phyloP scores from a whole-genome alignment of 2,888 invertebrate genomes.

The Hyalella azteca region DNA sequence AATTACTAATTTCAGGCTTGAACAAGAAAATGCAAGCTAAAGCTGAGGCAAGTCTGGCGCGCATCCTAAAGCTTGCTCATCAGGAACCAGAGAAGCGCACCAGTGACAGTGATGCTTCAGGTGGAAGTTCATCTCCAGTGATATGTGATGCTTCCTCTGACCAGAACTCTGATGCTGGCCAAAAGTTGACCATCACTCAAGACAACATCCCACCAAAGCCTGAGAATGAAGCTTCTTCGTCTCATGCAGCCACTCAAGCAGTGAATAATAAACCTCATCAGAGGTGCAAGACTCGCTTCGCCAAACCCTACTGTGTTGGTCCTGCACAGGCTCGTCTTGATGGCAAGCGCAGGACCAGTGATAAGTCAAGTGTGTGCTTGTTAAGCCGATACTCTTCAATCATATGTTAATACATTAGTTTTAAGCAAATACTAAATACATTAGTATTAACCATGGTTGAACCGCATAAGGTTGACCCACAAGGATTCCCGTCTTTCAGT shows the following conservation, averaged over 20 bases:
- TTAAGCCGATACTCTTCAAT: too few species aligned
- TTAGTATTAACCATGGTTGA: too few species aligned
- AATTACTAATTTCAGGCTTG: too few species aligned
- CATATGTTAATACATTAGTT: too few species aligned
- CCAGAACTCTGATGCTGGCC: neutral
- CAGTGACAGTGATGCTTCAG: neutral
- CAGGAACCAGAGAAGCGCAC: neutral
- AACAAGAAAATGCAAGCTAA: neutral
- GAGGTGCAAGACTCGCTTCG: neutral
- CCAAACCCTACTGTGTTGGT: too few species aligned
- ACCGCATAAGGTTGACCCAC: too few species aligned
- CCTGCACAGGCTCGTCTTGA: too few species aligned
- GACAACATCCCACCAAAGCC: neutral
- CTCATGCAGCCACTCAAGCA: neutral
- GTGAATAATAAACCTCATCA: neutral
- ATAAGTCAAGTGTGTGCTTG: too few species aligned
- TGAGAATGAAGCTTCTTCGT: neutral
- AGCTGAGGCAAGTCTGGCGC: neutral
- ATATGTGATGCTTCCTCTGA: neutral
- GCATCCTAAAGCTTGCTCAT: slow-evolving; percentile 20
- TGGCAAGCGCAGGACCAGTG: too few species aligned
- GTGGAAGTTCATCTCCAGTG: neutral
- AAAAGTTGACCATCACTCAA: neutral
- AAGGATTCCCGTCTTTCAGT: too few species aligned
- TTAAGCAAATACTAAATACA: too few species aligned